Percentiles rank a stretch among this genome's conserved stretches.
phyloP scores from a whole-genome alignment of 2,888 invertebrate genomes.

The Philhelius pedissequus region DNA sequence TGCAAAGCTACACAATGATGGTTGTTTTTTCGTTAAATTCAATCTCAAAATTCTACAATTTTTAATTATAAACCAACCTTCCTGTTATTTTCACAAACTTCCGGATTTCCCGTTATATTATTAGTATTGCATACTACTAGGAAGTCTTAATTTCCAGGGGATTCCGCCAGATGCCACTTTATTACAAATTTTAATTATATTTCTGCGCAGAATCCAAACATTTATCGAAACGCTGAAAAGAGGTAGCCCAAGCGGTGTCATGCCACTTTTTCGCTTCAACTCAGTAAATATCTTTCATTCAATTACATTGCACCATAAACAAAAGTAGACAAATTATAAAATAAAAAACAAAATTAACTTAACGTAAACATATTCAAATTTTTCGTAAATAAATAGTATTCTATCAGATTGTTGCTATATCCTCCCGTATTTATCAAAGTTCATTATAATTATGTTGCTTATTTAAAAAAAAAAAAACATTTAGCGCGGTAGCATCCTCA shows the following conservation, averaged over 20 bases:
- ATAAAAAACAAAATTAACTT: not conserved
- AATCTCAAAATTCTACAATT: too few relatives aligned
- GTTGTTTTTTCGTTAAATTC: too few relatives aligned
- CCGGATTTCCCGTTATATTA: not conserved
- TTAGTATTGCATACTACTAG: not conserved
- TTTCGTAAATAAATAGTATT: not conserved
- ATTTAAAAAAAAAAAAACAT: too few relatives aligned
- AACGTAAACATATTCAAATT: slow-evolving; percentile 31
- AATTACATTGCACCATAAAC: not conserved
- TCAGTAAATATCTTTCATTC: slow-evolving; percentile 3
- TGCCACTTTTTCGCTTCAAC: not conserved
- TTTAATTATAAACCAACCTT: too few relatives aligned
- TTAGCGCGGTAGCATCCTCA: not conserved
- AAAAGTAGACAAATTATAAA: slow-evolving; percentile 9
- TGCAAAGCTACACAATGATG: too few relatives aligned
- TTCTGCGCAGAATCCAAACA: slow-evolving; percentile 7
- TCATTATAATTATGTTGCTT: not conserved
- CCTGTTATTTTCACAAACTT: not conserved
- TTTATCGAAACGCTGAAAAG: not conserved
- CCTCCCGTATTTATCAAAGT: not conserved
- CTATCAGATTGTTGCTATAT: not conserved
- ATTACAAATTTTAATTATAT: not conserved
- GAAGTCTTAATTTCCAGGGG: not conserved
- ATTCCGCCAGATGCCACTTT: not conserved
- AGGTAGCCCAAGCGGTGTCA: not conserved